Evolutionary conservation across 2,888 invertebrate genomes (phyloP).

Genomic region (Lamellibrachia columna): DNA sequence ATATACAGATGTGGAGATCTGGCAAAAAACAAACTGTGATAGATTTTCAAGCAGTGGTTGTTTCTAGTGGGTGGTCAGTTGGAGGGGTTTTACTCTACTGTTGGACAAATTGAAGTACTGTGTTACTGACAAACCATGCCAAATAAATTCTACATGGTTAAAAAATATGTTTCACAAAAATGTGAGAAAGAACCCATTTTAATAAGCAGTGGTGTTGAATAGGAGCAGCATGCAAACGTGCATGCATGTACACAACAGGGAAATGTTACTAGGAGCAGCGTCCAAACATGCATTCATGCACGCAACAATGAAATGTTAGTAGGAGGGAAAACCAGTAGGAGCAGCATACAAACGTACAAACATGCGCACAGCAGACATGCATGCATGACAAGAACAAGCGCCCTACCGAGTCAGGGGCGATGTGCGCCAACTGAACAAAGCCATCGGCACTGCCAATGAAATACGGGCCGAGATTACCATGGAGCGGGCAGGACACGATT

Average conservation of each 20-base stretch:
- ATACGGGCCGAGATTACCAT: slow-evolving; percentile 75
- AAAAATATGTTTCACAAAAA: too few species aligned
- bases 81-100: too few species aligned
- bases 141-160: too few species aligned
- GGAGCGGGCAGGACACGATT: slow-evolving; percentile 80
- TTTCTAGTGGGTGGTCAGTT: too few species aligned
- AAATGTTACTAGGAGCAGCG: not conserved
- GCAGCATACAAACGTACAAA: not conserved
- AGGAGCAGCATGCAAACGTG: not conserved
- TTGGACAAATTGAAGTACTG: too few species aligned
- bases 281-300: not conserved
- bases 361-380: not conserved
- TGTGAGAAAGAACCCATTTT: too few species aligned
- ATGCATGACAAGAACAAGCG: slow-evolving; percentile 49
- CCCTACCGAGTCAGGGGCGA: slow-evolving; percentile 90
- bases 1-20: too few species aligned
- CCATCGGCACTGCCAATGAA: slow-evolving; percentile 52
- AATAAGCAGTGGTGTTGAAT: too few species aligned
- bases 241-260: not conserved
- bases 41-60: too few species aligned
- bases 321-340: not conserved
- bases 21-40: too few species aligned
- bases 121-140: too few species aligned
- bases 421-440: slow-evolving; percentile 71
- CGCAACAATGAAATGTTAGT: not conserved